Conservation (phyloP, 2,888 invertebrate species). For the Pristionchus exspectatus region DNA sequence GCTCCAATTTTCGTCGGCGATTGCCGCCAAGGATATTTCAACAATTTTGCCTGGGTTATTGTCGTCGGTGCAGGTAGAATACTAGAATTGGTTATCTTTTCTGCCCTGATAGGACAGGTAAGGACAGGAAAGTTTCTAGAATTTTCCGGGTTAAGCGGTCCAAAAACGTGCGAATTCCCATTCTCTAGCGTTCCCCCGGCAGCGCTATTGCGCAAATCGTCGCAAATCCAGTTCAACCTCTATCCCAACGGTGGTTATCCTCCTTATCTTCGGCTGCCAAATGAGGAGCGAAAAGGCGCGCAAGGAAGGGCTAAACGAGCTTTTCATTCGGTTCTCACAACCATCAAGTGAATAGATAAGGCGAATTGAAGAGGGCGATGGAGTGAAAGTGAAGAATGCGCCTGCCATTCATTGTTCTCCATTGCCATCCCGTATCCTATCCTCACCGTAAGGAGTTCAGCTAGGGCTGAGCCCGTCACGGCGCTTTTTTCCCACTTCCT, state of each 20-base stretch:
- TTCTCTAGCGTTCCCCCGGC: background rate
- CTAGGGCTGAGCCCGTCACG: background rate
- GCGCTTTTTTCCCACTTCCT: background rate
- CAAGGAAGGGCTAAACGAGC: background rate
- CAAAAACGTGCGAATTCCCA: background rate
- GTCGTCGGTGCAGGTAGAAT: too few species aligned
- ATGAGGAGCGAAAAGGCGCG: background rate
- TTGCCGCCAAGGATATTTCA: too few species aligned
- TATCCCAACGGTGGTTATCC: background rate
- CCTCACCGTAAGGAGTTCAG: constrained; percentile 5
- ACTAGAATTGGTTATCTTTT: too few species aligned
- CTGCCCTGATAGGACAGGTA: too few species aligned
- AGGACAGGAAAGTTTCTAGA: too few species aligned
- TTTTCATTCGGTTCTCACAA: constrained; percentile 9
- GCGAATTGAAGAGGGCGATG: background rate
- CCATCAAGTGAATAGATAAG: background rate
- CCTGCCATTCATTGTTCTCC: constrained; percentile 27
- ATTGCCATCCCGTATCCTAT: background rate
- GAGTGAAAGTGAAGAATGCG: constrained; percentile 5
- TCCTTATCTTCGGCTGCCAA: background rate
- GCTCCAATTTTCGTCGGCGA: too few species aligned
- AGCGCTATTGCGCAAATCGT: background rate
- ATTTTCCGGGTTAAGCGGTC: background rate
- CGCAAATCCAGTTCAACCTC: constrained; percentile 15
- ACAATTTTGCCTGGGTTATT: too few species aligned